A percentile compares a stretch with the other conserved stretches of the same genome.
Conservation (phyloP, 2,113 vertebrate genomes). For the Menidia beryllina region DNA sequence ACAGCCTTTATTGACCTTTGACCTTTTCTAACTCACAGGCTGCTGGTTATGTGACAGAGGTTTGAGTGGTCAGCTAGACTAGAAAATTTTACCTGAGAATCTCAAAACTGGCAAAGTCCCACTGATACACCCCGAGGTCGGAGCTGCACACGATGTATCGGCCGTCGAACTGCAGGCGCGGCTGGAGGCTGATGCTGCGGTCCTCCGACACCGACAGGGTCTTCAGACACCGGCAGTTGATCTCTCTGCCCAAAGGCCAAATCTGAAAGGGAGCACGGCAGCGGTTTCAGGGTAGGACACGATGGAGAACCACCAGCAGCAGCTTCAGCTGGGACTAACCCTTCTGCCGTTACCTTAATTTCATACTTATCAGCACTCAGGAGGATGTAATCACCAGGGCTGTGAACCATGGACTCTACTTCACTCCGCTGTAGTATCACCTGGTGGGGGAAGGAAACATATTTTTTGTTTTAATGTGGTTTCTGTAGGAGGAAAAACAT, state of each 20-base stretch:
- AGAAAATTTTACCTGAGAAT: conserved; percentile 90
- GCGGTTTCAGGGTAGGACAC: too few species aligned
- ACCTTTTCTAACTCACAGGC: too few species aligned
- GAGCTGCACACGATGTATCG: conserved; percentile 97
- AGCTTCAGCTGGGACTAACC: too few species aligned
- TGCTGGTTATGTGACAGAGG: too few species aligned
- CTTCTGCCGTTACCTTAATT: conserved; percentile 93
- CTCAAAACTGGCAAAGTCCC: conserved; percentile 98
- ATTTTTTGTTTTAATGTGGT: too few species aligned
- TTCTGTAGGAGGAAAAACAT: too few species aligned
- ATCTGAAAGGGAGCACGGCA: conserved; percentile 81
- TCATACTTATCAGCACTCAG: conserved; percentile 98
- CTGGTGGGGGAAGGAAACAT: conserved; percentile 73
- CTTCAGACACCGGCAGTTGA: conserved; percentile 97
- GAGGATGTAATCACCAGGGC: conserved; percentile 95
- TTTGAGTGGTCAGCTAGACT: too few species aligned
- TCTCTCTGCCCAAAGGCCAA: conserved; percentile 97
- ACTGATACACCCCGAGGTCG: conserved; percentile 95
- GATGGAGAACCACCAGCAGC: too few species aligned
- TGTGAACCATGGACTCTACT: conserved; percentile 96
- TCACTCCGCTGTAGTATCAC: conserved; percentile 95
- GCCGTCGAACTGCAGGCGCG: conserved; percentile 96
- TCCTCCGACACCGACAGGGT: conserved; percentile 95
- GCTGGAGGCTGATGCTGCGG: conserved; percentile 95
- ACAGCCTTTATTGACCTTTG: too few species aligned